phyloP scores from a whole-genome alignment of 2,888 invertebrate species.

The Augochlorella aurata region DNA sequence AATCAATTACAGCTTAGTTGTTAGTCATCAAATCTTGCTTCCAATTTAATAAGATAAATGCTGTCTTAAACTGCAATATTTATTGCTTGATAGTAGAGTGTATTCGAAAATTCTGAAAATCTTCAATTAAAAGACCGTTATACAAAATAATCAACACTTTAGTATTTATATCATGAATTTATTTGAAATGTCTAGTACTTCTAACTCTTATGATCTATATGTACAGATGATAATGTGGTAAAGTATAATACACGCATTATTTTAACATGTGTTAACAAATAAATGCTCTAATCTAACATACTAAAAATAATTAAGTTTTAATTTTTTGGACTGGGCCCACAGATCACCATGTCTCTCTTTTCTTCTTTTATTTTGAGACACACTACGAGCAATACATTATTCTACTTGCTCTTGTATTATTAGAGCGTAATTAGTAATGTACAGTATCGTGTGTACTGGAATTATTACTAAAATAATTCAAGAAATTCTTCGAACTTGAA shows the following conservation, averaged over 20 bases:
- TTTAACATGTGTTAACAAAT: conserved; percentile 80
- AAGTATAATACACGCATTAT: conserved; percentile 80
- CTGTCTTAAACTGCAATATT: not conserved
- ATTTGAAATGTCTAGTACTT: conserved; percentile 80
- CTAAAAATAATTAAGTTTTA: conserved; percentile 75
- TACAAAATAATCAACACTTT: conserved; percentile 42
- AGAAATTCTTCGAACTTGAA: conserved; percentile 39
- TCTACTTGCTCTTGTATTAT: not conserved
- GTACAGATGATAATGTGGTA: conserved; percentile 79
- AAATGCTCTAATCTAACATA: conserved; percentile 78
- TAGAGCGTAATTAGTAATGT: conserved; percentile 15
- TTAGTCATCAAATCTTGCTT: not conserved
- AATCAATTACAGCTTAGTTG: not conserved
- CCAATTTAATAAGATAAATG: not conserved
- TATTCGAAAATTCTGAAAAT: not conserved
- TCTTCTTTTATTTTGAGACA: conserved; percentile 27
- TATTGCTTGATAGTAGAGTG: not conserved
- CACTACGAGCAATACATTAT: conserved; percentile 13
- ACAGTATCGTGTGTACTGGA: conserved; percentile 20
- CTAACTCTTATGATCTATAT: conserved; percentile 79
- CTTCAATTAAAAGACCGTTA: not conserved
- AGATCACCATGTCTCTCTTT: conserved; percentile 39
- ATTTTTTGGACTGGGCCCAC: conserved; percentile 77
- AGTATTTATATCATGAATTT: conserved; percentile 79
- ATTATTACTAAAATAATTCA: conserved; percentile 45